A percentile compares a stretch with the other conserved stretches of the same genome.
Conservation (phyloP, 2,113 vertebrate species). For the Xiphophorus hellerii region DNA sequence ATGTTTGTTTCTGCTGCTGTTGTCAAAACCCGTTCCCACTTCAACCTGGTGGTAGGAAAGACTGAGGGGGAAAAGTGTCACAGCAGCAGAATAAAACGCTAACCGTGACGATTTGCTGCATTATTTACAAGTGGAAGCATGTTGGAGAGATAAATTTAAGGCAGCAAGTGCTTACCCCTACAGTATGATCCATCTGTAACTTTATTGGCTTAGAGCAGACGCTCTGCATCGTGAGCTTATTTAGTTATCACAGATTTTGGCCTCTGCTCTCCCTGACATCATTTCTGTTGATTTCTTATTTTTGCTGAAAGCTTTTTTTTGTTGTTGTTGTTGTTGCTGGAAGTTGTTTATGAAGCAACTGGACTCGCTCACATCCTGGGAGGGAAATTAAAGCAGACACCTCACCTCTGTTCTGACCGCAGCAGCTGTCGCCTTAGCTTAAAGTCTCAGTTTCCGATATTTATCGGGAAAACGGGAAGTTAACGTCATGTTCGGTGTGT, state of each 20-base stretch:
- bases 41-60: conserved; percentile 34
- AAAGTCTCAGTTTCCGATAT: no score
- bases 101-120: conserved; percentile 29
- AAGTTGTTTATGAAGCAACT: conserved; percentile 47
- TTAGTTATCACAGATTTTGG: conserved; percentile 3
- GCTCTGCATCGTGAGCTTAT: conserved; percentile 9
- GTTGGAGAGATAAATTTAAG: conserved; percentile 27
- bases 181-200: conserved; percentile 36
- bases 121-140: conserved; percentile 40
- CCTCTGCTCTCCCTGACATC: conserved; percentile 18
- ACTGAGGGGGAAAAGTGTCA: conserved; percentile 33
- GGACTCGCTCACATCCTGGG: background rate
- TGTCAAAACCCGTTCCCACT: conserved; percentile 43
- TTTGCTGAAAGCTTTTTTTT: conserved; percentile 8
- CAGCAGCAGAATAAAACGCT: conserved; percentile 32
- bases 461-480: no score
- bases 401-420: background rate
- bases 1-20: conserved; percentile 44
- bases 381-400: no score
- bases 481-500: background rate
- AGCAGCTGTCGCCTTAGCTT: no score
- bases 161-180: conserved; percentile 38
- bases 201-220: conserved; percentile 37
- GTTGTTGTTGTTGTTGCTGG: background rate
- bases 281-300: conserved; percentile 15